Conservation (phyloP, 2,113 vertebrate genomes). For the Suncus etruscus region DNA sequence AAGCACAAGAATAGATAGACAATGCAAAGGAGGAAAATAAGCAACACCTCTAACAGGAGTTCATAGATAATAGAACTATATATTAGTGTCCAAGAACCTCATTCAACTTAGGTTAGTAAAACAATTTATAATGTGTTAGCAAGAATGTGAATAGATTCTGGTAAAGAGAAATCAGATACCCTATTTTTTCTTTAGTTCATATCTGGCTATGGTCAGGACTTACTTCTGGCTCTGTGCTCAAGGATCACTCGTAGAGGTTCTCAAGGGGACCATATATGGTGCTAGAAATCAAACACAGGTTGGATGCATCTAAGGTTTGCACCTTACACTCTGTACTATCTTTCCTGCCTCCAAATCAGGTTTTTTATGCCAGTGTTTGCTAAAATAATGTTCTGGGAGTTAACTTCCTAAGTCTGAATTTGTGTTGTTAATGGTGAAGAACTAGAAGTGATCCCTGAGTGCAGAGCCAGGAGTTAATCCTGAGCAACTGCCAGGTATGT, state of each 20-base stretch:
- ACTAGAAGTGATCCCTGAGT: background rate
- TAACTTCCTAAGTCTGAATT: conserved; percentile 55
- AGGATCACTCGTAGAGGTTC: no score
- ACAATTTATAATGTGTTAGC: background rate
- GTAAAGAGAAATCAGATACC: no score
- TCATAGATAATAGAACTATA: background rate
- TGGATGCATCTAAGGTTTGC: no score
- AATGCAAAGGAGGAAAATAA: conserved; percentile 57
- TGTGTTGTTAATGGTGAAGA: background rate
- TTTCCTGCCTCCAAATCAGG: no score
- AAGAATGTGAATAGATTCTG: background rate
- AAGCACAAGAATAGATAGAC: conserved; percentile 7
- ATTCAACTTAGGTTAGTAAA: background rate
- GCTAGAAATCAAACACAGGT: no score
- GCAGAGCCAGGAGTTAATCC: no score
- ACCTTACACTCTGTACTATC: no score
- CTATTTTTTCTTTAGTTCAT: background rate
- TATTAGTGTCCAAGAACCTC: background rate
- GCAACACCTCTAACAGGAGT: background rate
- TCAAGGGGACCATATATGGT: no score
- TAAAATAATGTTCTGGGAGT: conserved; percentile 37
- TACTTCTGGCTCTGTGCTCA: no score
- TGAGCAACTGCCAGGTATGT: no score
- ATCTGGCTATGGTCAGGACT: no score
- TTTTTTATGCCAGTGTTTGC: conserved; percentile 12